These are phyloP conservation scores for Apoda limacodes DNA, from an alignment of 2,888 invertebrate genomes.

Conservation along the genomic window DNA sequence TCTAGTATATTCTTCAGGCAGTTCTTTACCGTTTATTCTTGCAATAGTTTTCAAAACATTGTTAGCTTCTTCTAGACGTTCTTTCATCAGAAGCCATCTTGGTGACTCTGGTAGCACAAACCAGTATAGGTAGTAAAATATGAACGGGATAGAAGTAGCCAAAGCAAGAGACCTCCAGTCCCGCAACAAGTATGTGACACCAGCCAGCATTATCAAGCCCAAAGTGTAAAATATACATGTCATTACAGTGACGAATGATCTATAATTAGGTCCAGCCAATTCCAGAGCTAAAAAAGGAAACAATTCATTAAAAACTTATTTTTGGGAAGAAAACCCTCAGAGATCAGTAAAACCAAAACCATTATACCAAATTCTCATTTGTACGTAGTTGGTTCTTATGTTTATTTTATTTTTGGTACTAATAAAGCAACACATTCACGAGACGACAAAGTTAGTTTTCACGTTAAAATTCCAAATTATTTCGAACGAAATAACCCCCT, in stretches of 20 bases:
- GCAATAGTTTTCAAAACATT: slow-evolving; percentile 83
- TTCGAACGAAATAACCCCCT: no score
- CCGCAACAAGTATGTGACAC: slow-evolving; percentile 85
- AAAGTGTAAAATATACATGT: slow-evolving; percentile 92
- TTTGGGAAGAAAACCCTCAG: background rate
- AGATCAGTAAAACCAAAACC: no score
- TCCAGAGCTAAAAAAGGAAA: slow-evolving; percentile 78
- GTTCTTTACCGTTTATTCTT: slow-evolving; percentile 78
- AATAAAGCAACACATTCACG: no score
- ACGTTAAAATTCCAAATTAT: no score
- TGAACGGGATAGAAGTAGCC: slow-evolving; percentile 87
- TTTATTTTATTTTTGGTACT: no score
- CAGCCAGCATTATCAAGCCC: slow-evolving; percentile 85
- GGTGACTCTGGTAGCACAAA: slow-evolving; percentile 92
- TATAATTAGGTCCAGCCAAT: slow-evolving; percentile 89
- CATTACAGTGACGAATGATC: slow-evolving; percentile 93
- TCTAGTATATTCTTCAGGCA: slow-evolving; percentile 78
- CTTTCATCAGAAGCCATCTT: slow-evolving; percentile 89
- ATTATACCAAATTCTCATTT: no score
- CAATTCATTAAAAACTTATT: background rate
- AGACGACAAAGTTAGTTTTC: no score
- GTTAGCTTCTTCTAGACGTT: slow-evolving; percentile 84
- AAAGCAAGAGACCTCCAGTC: slow-evolving; percentile 87
- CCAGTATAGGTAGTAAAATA: slow-evolving; percentile 86
- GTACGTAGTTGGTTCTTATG: no score